phyloP scores from a whole-genome alignment of 2,888 invertebrate genomes.

The Drosophila austrosaltans region DNA sequence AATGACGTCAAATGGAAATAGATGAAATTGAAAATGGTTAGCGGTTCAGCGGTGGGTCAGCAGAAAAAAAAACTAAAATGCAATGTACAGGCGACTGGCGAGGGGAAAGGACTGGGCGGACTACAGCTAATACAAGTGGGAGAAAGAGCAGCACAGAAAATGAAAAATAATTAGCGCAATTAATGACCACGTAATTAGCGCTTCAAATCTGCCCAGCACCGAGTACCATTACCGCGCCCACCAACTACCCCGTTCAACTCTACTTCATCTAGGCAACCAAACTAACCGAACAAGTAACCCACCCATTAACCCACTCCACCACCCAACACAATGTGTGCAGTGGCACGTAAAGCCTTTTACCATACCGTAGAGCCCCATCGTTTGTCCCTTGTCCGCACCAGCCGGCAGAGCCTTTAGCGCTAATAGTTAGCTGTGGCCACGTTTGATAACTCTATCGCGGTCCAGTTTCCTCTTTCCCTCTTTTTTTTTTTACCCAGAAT shows the following conservation, averaged over 20 bases:
- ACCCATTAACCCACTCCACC: background rate
- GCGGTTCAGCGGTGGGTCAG: background rate
- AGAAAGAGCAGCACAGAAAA: constrained; percentile 52
- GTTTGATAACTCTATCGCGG: constrained; percentile 76
- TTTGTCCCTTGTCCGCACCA: background rate
- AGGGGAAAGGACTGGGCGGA: background rate
- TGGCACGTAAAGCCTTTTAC: constrained; percentile 57
- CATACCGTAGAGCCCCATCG: constrained; percentile 2
- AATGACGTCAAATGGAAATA: constrained; percentile 73
- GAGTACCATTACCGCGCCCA: background rate
- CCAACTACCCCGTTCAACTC: background rate
- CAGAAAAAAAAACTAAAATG: no score
- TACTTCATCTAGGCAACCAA: constrained; percentile 7
- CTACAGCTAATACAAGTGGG: background rate
- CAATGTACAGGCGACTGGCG: background rate
- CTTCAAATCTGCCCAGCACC: constrained; percentile 51
- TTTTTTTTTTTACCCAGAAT: constrained; percentile 33
- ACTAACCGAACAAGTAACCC: background rate
- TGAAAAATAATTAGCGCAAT: constrained; percentile 82
- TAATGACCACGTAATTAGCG: constrained; percentile 81
- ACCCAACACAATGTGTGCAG: constrained; percentile 63
- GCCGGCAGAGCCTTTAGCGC: constrained; percentile 35
- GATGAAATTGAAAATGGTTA: constrained; percentile 64
- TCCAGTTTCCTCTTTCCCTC: constrained; percentile 44
- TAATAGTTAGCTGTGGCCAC: constrained; percentile 65